These are phyloP conservation scores for Percopsis transmontana DNA, from an alignment of 2,113 vertebrate species.

Conservation along the genomic window DNA sequence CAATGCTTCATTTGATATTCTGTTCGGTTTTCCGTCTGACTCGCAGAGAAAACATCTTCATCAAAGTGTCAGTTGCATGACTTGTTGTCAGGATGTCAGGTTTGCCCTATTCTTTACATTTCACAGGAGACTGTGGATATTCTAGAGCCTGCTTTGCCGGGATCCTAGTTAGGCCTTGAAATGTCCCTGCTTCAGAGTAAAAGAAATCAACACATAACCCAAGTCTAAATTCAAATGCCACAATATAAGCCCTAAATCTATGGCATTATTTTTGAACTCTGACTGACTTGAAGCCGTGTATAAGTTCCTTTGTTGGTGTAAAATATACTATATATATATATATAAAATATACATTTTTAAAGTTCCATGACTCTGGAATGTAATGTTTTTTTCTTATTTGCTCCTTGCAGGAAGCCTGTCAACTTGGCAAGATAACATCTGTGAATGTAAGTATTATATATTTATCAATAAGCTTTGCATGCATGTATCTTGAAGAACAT, in stretches of 20 bases:
- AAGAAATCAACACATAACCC: constrained; percentile 52
- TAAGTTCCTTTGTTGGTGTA: constrained; percentile 29
- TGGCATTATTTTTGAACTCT: constrained; percentile 48
- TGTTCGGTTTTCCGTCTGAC: constrained; percentile 67
- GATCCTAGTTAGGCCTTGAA: constrained; percentile 11
- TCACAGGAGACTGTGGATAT: constrained; percentile 46
- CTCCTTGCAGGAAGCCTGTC: constrained; percentile 73
- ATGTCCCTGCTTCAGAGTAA: constrained; percentile 13
- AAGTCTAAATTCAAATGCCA: constrained; percentile 48
- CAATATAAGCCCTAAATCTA: constrained; percentile 38
- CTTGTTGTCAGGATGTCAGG: constrained; percentile 63
- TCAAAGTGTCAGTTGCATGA: constrained; percentile 68
- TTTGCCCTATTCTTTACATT: constrained; percentile 62
- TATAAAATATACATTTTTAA: too few species aligned
- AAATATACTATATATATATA: constrained; percentile 33
- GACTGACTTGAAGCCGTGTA: constrained; percentile 33
- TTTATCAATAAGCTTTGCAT: constrained; percentile 14
- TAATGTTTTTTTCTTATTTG: constrained; percentile 42
- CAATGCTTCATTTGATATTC: constrained; percentile 79
- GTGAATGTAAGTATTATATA: constrained; percentile 66
- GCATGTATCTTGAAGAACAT: background rate
- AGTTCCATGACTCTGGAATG: constrained; percentile 15
- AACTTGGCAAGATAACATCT: constrained; percentile 70
- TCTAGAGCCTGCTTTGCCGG: constrained; percentile 45
- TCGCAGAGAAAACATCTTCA: constrained; percentile 72